These are phyloP conservation scores for Brachypodius melanocephalos DNA, from an alignment of 2,113 vertebrate species.

Conservation along the genomic window DNA sequence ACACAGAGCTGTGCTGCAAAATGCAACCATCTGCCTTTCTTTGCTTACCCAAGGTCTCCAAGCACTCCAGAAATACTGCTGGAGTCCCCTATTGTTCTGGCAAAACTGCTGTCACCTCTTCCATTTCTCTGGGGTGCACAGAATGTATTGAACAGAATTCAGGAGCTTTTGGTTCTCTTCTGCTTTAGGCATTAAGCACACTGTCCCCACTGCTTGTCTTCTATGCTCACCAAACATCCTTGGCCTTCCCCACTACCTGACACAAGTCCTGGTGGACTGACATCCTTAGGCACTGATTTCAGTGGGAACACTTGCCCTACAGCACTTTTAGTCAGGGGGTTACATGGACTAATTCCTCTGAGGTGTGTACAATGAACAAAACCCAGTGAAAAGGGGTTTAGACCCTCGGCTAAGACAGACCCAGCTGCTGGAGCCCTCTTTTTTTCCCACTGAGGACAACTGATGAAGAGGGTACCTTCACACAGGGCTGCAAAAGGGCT, in stretches of 20 bases:
- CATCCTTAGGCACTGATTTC: background rate
- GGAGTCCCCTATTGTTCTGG: background rate
- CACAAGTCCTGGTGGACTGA: background rate
- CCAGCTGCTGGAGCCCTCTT: background rate
- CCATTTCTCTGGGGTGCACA: rapidly evolving
- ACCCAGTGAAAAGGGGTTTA: background rate
- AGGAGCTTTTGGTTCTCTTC: background rate
- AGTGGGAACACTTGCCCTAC: background rate
- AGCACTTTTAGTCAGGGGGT: background rate
- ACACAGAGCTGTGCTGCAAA: background rate
- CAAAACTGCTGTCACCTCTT: background rate
- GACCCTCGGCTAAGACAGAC: background rate
- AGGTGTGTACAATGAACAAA: background rate
- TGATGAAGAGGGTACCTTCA: background rate
- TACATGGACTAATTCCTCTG: background rate
- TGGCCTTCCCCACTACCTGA: rapidly evolving
- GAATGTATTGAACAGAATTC: background rate
- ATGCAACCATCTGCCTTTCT: background rate
- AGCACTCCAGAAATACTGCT: background rate
- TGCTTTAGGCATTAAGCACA: background rate
- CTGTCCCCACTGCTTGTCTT: background rate
- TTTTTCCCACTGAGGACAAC: background rate
- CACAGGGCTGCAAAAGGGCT: background rate
- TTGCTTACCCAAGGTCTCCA: background rate
- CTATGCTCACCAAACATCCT: rapidly evolving